Percentiles rank a stretch among this genome's conserved stretches.
These are phyloP conservation scores for Apeira syringaria DNA, from an alignment of 2,888 invertebrate species.

Conservation along the genomic window DNA sequence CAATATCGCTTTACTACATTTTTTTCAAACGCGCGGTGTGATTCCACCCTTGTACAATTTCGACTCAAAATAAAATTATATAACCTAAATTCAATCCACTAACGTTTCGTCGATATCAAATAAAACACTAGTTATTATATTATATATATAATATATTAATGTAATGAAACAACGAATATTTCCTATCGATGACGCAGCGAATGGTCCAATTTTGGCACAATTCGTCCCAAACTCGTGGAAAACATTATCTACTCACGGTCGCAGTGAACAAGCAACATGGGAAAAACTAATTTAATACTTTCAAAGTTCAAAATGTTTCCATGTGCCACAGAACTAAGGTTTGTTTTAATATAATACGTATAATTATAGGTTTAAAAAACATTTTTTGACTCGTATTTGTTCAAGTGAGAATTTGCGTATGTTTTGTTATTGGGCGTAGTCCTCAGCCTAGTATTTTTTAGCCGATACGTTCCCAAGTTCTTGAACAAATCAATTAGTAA, in stretches of 20 bases:
- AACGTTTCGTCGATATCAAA: conserved; percentile 48
- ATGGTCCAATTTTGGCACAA: conserved; percentile 79
- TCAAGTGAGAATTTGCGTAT: too few relatives aligned
- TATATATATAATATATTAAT: conserved; percentile 37
- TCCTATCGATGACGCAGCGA: conserved; percentile 49
- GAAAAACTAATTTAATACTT: too few relatives aligned
- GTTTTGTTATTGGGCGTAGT: too few relatives aligned
- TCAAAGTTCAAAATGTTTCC: too few relatives aligned
- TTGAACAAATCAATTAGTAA: too few relatives aligned
- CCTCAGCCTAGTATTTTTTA: too few relatives aligned
- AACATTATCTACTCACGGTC: conserved; percentile 51
- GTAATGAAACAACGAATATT: conserved; percentile 32
- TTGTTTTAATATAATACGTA: too few relatives aligned
- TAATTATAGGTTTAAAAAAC: too few relatives aligned
- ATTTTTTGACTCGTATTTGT: too few relatives aligned
- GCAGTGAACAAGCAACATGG: conserved; percentile 4
- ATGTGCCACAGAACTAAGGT: too few relatives aligned
- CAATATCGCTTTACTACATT: too few relatives aligned
- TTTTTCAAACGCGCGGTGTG: background rate
- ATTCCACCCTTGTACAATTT: background rate
- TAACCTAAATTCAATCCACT: conserved; percentile 39
- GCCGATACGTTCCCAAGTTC: too few relatives aligned
- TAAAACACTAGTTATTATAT: conserved; percentile 40
- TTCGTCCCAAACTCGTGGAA: conserved; percentile 54
- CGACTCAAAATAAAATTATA: background rate